Conservation (phyloP, 1,140 invertebrate genomes). For the Coelopa frigida region DNA sequence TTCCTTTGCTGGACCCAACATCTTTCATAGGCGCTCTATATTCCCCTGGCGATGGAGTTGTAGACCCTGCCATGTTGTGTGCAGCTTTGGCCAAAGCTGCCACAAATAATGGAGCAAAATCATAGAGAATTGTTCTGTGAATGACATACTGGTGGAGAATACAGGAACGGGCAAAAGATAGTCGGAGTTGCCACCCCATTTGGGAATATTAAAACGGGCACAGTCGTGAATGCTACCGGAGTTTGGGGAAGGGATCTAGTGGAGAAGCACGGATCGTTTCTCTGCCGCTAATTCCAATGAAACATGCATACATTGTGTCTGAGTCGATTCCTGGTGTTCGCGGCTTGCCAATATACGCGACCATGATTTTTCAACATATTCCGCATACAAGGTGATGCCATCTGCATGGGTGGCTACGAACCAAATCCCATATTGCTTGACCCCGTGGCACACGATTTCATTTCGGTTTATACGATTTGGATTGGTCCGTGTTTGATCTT, state of each 20-base stretch:
- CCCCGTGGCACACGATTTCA: conserved; percentile 67
- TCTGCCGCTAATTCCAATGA: conserved; percentile 73
- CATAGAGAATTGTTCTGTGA: conserved; percentile 65
- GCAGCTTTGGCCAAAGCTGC: conserved; percentile 64
- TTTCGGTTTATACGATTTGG: conserved; percentile 77
- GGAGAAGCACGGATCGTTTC: conserved; percentile 60
- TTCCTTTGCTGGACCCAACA: conserved; percentile 68
- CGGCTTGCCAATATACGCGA: conserved; percentile 75
- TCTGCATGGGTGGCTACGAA: conserved; percentile 83
- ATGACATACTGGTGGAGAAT: conserved; percentile 51
- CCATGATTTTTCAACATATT: conserved; percentile 80
- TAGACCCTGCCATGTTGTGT: conserved; percentile 75
- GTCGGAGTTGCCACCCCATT: conserved; percentile 64
- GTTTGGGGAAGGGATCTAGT: conserved; percentile 72
- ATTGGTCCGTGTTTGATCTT: conserved; percentile 73
- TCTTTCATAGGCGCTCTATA: conserved; percentile 69
- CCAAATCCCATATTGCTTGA: conserved; percentile 70
- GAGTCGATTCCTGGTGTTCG: conserved; percentile 66
- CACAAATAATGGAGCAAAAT: conserved; percentile 64
- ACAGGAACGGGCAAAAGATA: conserved; percentile 52
- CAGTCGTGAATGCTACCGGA: conserved; percentile 65
- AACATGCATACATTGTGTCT: conserved; percentile 81
- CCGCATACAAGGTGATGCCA: conserved; percentile 70
- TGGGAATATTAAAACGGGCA: conserved; percentile 55
- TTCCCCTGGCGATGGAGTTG: conserved; percentile 70